Evolutionary conservation across 1,140 invertebrate genomes (phyloP).

Genomic region (Lysiphlebus fabarum): DNA sequence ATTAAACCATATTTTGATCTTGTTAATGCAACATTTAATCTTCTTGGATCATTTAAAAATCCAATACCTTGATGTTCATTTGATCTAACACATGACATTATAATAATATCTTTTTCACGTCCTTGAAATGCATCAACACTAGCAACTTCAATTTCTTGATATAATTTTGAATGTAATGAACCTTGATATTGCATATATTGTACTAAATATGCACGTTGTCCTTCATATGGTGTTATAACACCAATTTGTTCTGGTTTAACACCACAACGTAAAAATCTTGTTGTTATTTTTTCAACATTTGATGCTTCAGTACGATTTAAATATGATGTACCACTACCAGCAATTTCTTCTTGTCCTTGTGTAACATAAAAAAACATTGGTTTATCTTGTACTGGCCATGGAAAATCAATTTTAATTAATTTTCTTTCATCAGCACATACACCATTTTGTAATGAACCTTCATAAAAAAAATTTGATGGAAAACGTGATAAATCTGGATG

Average conservation of each 20-base stretch:
- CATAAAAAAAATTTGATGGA: conserved; percentile 99
- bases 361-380: conserved; percentile 99
- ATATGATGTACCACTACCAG: conserved; percentile 96
- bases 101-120: conserved; percentile 98
- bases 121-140: conserved; percentile 99
- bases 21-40: conserved; percentile 97
- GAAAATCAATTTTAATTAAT: conserved; percentile 90
- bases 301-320: conserved; percentile 97
- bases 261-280: conserved; percentile 87
- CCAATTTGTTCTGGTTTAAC: conserved; percentile 98
- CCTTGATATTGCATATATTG: conserved; percentile 99
- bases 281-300: conserved; percentile 97
- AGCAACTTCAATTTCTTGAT: conserved; percentile 98
- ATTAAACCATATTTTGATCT: conserved; percentile 97
- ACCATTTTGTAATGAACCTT: conserved; percentile 97
- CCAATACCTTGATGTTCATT: conserved; percentile 92
- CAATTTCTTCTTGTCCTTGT: conserved; percentile 97
- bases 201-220: conserved; percentile 95
- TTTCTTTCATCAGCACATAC: conserved; percentile 93
- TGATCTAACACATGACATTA: conserved; percentile 94
- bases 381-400: conserved; percentile 93
- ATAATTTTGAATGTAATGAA: conserved; percentile 91
- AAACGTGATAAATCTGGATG: conserved; percentile 95
- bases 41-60: conserved; percentile 95
- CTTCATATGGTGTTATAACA: conserved; percentile 99